phyloP scores from a whole-genome alignment of 92 coral and sea anemone species.

The Siderastrea siderea region DNA sequence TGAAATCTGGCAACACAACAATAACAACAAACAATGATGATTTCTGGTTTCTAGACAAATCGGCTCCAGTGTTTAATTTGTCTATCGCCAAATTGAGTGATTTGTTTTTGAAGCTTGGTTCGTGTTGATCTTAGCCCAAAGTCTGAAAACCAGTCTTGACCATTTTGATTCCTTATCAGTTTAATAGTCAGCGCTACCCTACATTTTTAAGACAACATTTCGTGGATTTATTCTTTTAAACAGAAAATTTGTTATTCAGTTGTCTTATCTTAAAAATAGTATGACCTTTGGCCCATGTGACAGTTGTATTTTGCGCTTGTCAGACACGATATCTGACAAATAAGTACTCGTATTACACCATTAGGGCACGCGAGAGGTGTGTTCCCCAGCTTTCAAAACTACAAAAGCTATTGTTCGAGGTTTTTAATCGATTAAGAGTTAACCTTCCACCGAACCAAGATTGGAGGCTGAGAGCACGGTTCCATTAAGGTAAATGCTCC shows the following conservation, averaged over 20 bases:
- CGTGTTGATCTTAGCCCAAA: no score
- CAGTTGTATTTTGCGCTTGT: neutral
- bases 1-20: neutral
- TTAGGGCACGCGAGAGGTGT: neutral
- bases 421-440: neutral
- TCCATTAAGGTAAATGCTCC: neutral
- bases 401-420: constrained; percentile 22
- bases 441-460: neutral
- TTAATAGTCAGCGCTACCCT: no score
- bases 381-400: neutral
- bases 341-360: constrained; percentile 8
- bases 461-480: neutral
- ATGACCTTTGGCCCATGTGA: neutral
- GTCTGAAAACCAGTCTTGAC: no score
- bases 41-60: neutral
- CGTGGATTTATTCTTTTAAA: neutral
- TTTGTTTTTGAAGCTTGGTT: no score
- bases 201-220: neutral
- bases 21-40: neutral
- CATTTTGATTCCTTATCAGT: no score
- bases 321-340: neutral
- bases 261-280: neutral
- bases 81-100: no score
- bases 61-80: neutral
- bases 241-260: neutral